phyloP scores from a whole-genome alignment of 2,797 vertebrate genomes.

The Brachyrhaphis roseni region DNA sequence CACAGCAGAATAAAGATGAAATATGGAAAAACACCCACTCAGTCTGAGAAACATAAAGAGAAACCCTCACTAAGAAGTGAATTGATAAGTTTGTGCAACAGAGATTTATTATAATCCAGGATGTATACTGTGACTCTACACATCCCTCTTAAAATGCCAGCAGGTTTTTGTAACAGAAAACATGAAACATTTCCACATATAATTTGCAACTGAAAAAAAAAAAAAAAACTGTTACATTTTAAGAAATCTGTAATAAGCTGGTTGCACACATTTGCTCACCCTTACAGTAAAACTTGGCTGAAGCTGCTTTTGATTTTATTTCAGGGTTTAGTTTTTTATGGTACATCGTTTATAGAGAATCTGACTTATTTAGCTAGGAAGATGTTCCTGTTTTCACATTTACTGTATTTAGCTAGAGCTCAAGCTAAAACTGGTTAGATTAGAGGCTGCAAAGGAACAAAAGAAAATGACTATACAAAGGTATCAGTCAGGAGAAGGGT shows the following conservation, averaged over 20 bases:
- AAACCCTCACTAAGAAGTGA: neutral
- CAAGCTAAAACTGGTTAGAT: neutral
- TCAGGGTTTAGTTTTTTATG: neutral
- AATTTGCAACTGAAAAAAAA: neutral
- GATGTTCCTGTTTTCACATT: neutral
- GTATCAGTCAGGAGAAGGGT: neutral
- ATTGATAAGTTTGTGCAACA: neutral
- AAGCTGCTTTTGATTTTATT: neutral
- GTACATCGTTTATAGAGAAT: neutral
- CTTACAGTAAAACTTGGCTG: neutral
- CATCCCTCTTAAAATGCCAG: neutral
- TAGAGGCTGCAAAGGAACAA: neutral
- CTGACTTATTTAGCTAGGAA: neutral
- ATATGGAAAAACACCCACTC: constrained; percentile 10
- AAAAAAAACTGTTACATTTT: neutral
- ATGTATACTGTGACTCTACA: neutral
- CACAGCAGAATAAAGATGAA: constrained; percentile 1
- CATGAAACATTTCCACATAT: neutral
- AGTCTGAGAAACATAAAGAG: constrained; percentile 8
- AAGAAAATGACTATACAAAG: neutral
- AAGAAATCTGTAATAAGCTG: neutral
- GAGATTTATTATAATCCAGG: neutral
- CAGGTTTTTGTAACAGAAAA: neutral
- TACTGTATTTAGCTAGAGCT: neutral
- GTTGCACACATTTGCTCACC: neutral